These are phyloP conservation scores for Antechinus flavipes DNA, from an alignment of 2,113 vertebrate species.

Conservation along the genomic window DNA sequence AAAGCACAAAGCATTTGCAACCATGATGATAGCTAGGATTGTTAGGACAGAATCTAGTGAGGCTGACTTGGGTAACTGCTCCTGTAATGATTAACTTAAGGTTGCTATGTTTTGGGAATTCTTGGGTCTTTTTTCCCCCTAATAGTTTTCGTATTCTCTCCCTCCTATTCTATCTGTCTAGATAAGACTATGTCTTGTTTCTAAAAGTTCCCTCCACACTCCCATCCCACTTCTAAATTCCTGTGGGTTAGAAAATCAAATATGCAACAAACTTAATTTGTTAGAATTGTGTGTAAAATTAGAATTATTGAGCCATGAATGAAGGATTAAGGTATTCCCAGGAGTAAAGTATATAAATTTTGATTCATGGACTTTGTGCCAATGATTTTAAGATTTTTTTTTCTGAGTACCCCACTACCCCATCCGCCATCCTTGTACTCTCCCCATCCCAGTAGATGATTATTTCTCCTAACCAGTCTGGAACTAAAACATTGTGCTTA, in stretches of 20 bases:
- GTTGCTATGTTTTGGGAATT: not conserved
- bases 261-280: not conserved
- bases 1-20: not conserved
- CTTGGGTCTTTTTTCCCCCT: not conserved
- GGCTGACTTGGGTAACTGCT: not conserved
- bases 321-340: not conserved
- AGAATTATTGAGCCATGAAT: not conserved
- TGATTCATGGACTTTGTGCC: not conserved
- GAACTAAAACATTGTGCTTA: not conserved
- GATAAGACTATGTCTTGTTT: not conserved
- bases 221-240: not conserved
- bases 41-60: not conserved
- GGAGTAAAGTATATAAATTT: not conserved
- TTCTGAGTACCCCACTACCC: too few species aligned
- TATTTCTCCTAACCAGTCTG: not conserved
- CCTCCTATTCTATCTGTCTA: not conserved
- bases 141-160: not conserved
- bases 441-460: not conserved
- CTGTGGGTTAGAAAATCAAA: not conserved
- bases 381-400: not conserved
- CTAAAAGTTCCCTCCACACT: not conserved
- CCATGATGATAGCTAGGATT: not conserved
- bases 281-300: not conserved
- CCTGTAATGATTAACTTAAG: not conserved
- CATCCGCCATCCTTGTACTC: not conserved